Evolutionary conservation across 2,797 vertebrate species (phyloP).

Genomic region (Aphelocoma californica): DNA sequence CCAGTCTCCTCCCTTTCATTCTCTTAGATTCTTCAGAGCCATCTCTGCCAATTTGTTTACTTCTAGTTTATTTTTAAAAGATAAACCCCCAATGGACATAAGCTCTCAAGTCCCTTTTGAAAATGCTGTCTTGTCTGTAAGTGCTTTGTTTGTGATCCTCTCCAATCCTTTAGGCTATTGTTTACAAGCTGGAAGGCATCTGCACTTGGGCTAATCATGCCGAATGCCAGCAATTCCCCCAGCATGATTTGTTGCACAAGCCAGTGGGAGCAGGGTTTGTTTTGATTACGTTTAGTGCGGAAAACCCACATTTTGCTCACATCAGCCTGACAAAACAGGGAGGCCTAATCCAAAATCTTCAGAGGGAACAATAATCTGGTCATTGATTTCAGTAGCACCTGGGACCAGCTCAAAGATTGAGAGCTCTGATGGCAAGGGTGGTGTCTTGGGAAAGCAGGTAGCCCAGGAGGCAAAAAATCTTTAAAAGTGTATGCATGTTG

Average conservation of each 20-base stretch:
- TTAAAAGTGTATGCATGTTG: not conserved
- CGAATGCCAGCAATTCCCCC: slow-evolving; percentile 57
- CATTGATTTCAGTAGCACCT: not conserved
- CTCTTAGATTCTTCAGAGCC: not conserved
- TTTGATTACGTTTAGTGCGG: slow-evolving; percentile 35
- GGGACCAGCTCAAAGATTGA: not conserved
- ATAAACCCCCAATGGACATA: slow-evolving; percentile 50
- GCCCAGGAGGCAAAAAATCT: not conserved
- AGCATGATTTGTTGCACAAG: slow-evolving; percentile 52
- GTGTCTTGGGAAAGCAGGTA: not conserved
- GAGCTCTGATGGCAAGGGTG: not conserved
- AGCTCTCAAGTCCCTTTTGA: slow-evolving; percentile 58
- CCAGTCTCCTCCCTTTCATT: not conserved
- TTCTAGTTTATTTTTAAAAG: slow-evolving; percentile 64
- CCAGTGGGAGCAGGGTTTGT: slow-evolving; percentile 42
- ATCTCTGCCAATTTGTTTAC: slow-evolving; percentile 50
- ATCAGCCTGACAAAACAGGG: not conserved
- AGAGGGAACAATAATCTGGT: not conserved
- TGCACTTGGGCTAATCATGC: slow-evolving; percentile 45
- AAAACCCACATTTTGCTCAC: slow-evolving; percentile 29
- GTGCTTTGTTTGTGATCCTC: slow-evolving; percentile 66
- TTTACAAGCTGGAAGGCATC: slow-evolving; percentile 62
- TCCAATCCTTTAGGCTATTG: slow-evolving; percentile 65
- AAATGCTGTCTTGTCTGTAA: slow-evolving; percentile 41
- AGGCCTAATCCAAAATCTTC: not conserved